A percentile compares a stretch with the other conserved stretches of the same genome.
These are phyloP conservation scores for Drosophila demipolita DNA, from an alignment of 2,888 invertebrate genomes.

Conservation along the genomic window DNA sequence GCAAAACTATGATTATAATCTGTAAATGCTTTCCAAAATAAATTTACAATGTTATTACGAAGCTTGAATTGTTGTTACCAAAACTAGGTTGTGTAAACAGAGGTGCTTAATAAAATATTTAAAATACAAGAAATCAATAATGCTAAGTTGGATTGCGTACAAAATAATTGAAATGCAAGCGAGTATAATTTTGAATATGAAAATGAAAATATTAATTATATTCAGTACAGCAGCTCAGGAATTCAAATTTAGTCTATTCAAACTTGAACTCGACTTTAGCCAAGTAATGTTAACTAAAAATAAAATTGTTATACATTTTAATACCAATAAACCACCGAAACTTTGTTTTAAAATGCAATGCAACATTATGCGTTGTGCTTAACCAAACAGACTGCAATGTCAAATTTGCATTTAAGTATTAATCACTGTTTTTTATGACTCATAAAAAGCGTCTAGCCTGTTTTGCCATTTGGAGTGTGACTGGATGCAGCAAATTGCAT, in stretches of 20 bases:
- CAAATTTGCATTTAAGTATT: slow-evolving; percentile 1
- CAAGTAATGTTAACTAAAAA: not conserved
- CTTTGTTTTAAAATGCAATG: not conserved
- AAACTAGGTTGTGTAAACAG: not conserved
- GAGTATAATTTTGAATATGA: not conserved
- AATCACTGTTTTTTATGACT: slow-evolving; percentile 5
- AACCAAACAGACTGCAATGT: slow-evolving; percentile 6
- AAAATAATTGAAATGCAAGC: not conserved
- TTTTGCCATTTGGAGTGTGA: slow-evolving; percentile 4
- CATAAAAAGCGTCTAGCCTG: slow-evolving; percentile 35
- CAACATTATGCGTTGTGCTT: not conserved
- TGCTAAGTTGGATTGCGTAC: too few species aligned
- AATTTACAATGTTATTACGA: not conserved
- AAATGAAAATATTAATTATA: not conserved
- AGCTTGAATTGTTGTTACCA: not conserved
- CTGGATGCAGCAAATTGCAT: slow-evolving; percentile 55
- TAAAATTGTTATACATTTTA: not conserved
- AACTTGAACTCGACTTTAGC: not conserved
- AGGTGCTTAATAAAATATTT: not conserved
- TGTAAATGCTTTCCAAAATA: not conserved
- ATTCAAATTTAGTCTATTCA: not conserved
- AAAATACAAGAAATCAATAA: not conserved
- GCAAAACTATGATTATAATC: too few species aligned
- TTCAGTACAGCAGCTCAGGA: not conserved
- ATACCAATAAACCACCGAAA: not conserved